Base-by-base conservation (phyloP, 2,888 invertebrate species). In the Troides helena region DNA sequence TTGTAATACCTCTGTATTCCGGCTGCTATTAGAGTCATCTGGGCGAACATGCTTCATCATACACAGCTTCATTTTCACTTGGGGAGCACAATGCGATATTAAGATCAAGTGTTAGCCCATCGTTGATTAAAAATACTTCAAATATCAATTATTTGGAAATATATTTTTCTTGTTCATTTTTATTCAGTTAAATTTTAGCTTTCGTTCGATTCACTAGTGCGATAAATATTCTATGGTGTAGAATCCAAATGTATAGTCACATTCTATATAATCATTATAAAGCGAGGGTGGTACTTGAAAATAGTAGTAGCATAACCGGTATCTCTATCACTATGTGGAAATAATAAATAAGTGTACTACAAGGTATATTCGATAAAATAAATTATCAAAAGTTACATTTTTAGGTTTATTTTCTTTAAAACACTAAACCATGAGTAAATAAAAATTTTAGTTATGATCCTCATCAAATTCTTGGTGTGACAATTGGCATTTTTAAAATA, bases 401-500 rank as follows among this genome's bases (percentile, higher is more conserved):
- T 18, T 6, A n/a, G 5, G n/a, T n/a, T 53, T 53, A 53, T 7
- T 53, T 53, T 12, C n/a, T 6, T 7, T 1, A 4, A 7, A 18
- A 53, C n/a, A 53, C 46, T 53, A 18, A n/a, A 18, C 18, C 53
- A 53, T 53, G 6, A 18, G 4, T n/a, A 53, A 53, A 18, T 53
- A 53, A 53, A 53, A 53, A n/a, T 53, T 53, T 18, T 53, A n/a
- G 21, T 1, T 60, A 30, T 39, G 59, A 60, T 5, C 25, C 2
- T 25, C 30, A 60, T 60, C 25, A 60, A 60, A 60, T 60, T 60
- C 25, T 25, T 60, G 12, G 62, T 62, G 50, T 56, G 56, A 58
- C 62, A 62, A 63, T 62, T 62, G 62, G 17, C 57, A 68, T 68
- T 63, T 63, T 68, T 61, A 18, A 69, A 62, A 65, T 69, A 65